Conservation (phyloP, 2,888 invertebrate species). For the Lasioglossum vierecki region DNA sequence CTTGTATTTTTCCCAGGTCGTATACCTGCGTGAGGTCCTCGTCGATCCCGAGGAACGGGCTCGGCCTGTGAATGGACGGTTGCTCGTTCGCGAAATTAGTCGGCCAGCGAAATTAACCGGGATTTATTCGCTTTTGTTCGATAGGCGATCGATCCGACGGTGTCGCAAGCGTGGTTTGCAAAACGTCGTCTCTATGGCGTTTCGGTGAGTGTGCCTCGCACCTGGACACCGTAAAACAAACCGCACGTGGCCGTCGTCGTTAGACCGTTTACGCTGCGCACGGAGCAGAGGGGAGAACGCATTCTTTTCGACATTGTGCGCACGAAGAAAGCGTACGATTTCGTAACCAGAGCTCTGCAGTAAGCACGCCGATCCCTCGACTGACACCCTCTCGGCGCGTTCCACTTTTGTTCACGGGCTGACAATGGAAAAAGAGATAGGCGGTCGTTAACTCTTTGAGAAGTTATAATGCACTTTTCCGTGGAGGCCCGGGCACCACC, state of each 20-base stretch:
- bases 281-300: background rate
- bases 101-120: background rate
- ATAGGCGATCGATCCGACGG: conserved; percentile 3
- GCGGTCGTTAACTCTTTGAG: conserved; percentile 1
- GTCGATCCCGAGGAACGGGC: background rate
- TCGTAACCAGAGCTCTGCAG: background rate
- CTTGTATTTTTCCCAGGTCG: background rate
- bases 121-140: conserved; percentile 18
- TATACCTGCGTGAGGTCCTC: background rate
- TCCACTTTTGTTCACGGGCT: conserved; percentile 12
- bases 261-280: conserved; percentile 21
- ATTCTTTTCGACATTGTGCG: background rate
- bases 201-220: conserved; percentile 16
- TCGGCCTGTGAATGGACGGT: background rate
- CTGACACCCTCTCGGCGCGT: conserved; percentile 8
- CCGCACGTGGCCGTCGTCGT: conserved; percentile 11
- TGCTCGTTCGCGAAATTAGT: background rate
- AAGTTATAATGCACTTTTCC: conserved; percentile 4
- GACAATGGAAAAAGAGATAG: conserved; percentile 4
- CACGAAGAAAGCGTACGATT: conserved; percentile 25
- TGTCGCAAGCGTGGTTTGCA: conserved; percentile 13
- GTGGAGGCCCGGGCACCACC: background rate
- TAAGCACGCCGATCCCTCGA: background rate
- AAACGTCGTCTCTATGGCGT: background rate
- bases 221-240: conserved; percentile 7